Base-by-base conservation (phyloP, 2,888 invertebrate species). In the Dasysyrphus tricinctus region DNA sequence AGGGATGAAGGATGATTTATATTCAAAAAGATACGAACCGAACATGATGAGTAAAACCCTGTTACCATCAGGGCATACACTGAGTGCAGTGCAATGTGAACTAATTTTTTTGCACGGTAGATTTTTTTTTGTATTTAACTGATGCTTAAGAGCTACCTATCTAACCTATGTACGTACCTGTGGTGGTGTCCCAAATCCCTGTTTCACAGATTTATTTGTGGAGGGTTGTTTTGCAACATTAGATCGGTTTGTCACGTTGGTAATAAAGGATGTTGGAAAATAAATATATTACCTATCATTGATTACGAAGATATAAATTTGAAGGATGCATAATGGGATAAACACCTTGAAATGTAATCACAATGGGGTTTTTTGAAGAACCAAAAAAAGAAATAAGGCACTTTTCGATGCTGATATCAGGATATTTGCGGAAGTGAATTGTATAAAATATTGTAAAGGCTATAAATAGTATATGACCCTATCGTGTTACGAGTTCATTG, bases 261-360 rank as follows among this genome's bases (percentile, higher is more conserved):
- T 76, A 82, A 86, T 86, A 86, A 86, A 86, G 82, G 78, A 86
- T 82, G 86, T 86, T 82, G 78, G 72, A 78, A 86, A 86, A 86
- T 86, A 86, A 86, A 86, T 86, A 82, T 82, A 86, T 86, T 86
- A 86, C 86, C 78, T 70, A 82, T 86, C 82, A 75, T 82, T 86
- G 86, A 86, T 86, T 86, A 82, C 69, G 16, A 72, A 86, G 86
- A 86, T 86, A 86, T 88, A 88, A 85, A 89, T 89, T 89, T 89
- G 89, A 90, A 90, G 89, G 89, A 89, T 88, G 88, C 85, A 88
- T 90, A 90, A 90, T 90, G 88, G 89, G 90, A 90, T 90, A 90
- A 90, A 90, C 90, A 90, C 90, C 89, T 90, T 88, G 88, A 88
- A 90, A 89, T 88, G 88, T 83, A 86, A 88, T 54, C 42, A 76